phyloP scores from a whole-genome alignment of 2,113 vertebrate genomes.

The Syngnathus floridae region DNA sequence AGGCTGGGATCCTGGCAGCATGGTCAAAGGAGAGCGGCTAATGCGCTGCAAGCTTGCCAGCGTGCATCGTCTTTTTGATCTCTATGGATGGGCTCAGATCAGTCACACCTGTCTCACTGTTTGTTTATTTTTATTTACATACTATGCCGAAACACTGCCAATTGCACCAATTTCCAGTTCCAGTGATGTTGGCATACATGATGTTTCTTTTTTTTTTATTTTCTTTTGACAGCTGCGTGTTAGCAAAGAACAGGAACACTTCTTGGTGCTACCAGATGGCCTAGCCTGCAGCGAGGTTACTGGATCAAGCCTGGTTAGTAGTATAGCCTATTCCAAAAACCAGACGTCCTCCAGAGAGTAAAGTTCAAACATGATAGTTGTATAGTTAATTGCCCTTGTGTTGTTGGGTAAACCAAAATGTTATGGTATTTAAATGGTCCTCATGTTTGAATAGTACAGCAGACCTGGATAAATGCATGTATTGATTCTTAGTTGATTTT shows the following conservation, averaged over 20 bases:
- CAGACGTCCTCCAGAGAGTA: background rate
- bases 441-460: background rate
- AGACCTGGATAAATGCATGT: background rate
- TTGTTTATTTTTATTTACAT: slow-evolving; percentile 38
- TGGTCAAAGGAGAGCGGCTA: slow-evolving; percentile 89
- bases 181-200: background rate
- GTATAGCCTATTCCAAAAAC: too few relatives aligned
- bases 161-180: background rate
- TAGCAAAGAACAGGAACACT: slow-evolving; percentile 96
- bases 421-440: background rate
- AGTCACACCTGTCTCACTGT: slow-evolving; percentile 82
- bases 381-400: background rate
- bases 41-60: slow-evolving; percentile 94
- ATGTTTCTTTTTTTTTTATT: background rate
- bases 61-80: slow-evolving; percentile 88
- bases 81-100: slow-evolving; percentile 89
- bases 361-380: background rate
- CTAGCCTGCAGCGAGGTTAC: slow-evolving; percentile 86
- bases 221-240: slow-evolving; percentile 77
- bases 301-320: slow-evolving; percentile 85
- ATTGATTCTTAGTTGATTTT: too few relatives aligned
- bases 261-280: slow-evolving; percentile 85
- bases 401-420: background rate
- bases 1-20: slow-evolving; percentile 70
- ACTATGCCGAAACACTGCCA: background rate